These are phyloP conservation scores for Limnephilus auricula DNA, from an alignment of 2,888 invertebrate species.

Conservation along the genomic window DNA sequence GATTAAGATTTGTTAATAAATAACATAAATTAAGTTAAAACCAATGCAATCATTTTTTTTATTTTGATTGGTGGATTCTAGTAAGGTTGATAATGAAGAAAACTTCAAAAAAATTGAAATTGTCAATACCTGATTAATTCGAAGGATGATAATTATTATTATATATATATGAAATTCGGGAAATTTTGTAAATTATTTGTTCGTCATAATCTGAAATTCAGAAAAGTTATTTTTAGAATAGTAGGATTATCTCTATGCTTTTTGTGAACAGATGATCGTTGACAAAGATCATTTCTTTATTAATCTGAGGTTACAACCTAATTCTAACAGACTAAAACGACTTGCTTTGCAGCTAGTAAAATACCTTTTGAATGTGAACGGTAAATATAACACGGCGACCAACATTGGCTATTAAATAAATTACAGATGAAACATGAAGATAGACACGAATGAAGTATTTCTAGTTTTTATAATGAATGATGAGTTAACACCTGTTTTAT, in stretches of 20 bases:
- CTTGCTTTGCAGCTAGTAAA: neutral
- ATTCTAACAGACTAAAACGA: neutral
- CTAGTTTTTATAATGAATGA: slow-evolving; percentile 46
- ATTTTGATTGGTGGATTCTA: neutral
- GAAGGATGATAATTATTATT: too few relatives aligned
- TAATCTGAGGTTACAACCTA: neutral
- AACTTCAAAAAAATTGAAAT: too few relatives aligned
- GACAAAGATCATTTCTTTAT: neutral
- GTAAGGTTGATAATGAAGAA: neutral
- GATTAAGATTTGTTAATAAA: too few relatives aligned
- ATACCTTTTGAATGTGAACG: neutral
- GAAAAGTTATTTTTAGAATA: too few relatives aligned
- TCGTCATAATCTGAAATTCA: too few relatives aligned
- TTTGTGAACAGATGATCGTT: neutral
- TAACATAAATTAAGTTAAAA: too few relatives aligned
- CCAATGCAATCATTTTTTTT: too few relatives aligned
- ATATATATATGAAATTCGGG: too few relatives aligned
- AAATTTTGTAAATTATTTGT: too few relatives aligned
- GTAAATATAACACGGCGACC: slow-evolving; percentile 16
- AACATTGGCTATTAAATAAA: slow-evolving; percentile 43
- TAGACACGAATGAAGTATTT: slow-evolving; percentile 34
- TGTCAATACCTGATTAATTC: too few relatives aligned
- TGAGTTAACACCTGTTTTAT: slow-evolving; percentile 50
- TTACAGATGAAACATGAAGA: slow-evolving; percentile 45
- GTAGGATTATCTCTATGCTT: neutral